Base-by-base conservation (phyloP, 1,140 invertebrate genomes). In the Chelonus insularis region DNA sequence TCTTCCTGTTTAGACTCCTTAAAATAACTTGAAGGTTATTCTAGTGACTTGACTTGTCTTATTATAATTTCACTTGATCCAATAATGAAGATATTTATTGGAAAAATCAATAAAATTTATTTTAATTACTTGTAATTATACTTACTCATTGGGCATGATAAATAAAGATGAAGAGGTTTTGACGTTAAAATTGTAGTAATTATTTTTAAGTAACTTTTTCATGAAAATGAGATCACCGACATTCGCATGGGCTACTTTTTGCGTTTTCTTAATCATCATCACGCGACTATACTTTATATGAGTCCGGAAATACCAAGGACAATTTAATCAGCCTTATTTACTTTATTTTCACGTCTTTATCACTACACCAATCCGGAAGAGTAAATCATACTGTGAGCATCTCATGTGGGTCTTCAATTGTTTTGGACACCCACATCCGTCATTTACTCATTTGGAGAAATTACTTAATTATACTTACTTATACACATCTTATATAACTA, bases 231-330 rank as follows among this genome's bases (percentile, higher is more conserved):
- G 39, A 48, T 12, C 23, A 32, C 41, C 36, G 6, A 9, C 48
- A 25, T 60, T 60, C 48, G 21, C 58, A 60, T 47, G 58, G n/a
- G 43, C 52, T 55, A 25, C 23, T 59, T 59, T 41, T 59, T 51
- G 18, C 12, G 11, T 50, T 18, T 48, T 51, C 4, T 21, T 16
- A 18, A 7, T 34, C n/a, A 52, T 29, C 21, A 12, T 21, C 36
- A 41, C 12, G 20, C 9, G 6, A 45, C 4, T 14, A 45, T 18
- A 11, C 12, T 37, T 37, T 2, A n/a, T 12, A 11, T 37, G 3
- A 9, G 3, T 14, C 41, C 25, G 56, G 41, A 57, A 48, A 47
- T 47, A 25, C 16, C 16, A 14, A 45, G 41, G 41, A 57, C 56
- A 48, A 57, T 57, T 43, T 48, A 57, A 57, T 47, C 56, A 36